phyloP scores from a whole-genome alignment of 23 tunicate species.

The Styela clava region DNA sequence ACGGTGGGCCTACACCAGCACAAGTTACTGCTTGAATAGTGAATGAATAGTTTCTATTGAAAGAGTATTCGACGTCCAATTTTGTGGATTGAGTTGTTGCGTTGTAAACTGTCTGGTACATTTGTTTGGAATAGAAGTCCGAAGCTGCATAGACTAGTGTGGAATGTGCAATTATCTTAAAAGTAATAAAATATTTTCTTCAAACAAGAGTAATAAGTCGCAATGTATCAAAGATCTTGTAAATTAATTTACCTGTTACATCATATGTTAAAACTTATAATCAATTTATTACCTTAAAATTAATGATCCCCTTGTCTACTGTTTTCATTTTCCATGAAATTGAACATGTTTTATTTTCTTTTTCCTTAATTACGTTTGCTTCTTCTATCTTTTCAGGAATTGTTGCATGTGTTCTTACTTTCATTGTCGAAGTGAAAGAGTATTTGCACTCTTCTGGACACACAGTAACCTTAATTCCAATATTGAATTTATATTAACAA shows the following conservation, averaged over 20 bases:
- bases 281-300: not conserved
- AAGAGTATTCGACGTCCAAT: not conserved
- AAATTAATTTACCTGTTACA: too few relatives aligned
- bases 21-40: not conserved
- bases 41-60: not conserved
- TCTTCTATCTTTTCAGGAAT: not conserved
- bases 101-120: not conserved
- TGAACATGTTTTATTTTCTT: not conserved
- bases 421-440: not conserved
- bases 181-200: too few relatives aligned
- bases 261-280: too few relatives aligned
- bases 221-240: too few relatives aligned
- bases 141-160: not conserved
- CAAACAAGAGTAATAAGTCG: too few relatives aligned
- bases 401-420: not conserved
- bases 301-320: not conserved
- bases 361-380: not conserved
- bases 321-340: not conserved
- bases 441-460: not conserved
- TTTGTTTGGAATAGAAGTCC: not conserved
- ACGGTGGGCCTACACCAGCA: not conserved
- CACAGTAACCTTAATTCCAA: not conserved
- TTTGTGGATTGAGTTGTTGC: not conserved
- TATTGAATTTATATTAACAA: too few relatives aligned
- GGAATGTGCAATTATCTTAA: not conserved